Conservation (phyloP, 2,797 vertebrate genomes). For the Cyprinella venusta region DNA sequence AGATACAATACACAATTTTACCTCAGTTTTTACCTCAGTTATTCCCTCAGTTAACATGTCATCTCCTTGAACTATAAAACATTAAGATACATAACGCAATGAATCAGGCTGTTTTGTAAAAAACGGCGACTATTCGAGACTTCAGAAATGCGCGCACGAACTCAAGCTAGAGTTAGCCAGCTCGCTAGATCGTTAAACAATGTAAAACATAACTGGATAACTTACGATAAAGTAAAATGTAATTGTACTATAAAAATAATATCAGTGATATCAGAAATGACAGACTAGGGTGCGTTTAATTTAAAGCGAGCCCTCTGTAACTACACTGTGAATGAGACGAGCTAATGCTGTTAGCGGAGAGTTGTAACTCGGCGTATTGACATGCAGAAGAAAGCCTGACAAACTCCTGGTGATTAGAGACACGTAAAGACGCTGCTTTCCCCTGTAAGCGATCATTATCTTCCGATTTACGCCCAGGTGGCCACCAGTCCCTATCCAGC, state of each 20-base stretch:
- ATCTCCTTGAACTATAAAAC: not conserved
- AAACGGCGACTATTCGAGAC: not conserved
- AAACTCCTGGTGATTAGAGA: slow-evolving; percentile 24
- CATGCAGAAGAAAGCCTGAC: slow-evolving; percentile 38
- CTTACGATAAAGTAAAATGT: not conserved
- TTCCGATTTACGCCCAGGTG: slow-evolving; percentile 16
- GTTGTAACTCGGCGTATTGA: slow-evolving; percentile 23
- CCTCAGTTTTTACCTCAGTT: too few species aligned
- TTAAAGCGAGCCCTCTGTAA: not conserved
- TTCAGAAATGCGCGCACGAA: slow-evolving; percentile 24
- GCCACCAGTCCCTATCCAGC: slow-evolving; percentile 1
- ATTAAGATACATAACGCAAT: not conserved
- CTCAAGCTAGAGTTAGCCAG: slow-evolving; percentile 39
- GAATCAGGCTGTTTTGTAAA: not conserved
- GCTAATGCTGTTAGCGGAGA: slow-evolving; percentile 47
- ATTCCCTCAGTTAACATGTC: not conserved
- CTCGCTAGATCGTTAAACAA: not conserved
- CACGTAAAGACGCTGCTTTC: not conserved
- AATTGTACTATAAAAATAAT: not conserved
- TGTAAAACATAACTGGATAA: not conserved
- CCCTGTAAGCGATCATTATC: slow-evolving; percentile 8
- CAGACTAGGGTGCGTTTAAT: not conserved
- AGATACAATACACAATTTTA: not conserved
- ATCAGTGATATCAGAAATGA: not conserved
- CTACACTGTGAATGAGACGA: not conserved